Evolutionary conservation across 35 echinoderm and acorn worm species (phyloP).

Genomic region (Holothuria glaberrima): DNA sequence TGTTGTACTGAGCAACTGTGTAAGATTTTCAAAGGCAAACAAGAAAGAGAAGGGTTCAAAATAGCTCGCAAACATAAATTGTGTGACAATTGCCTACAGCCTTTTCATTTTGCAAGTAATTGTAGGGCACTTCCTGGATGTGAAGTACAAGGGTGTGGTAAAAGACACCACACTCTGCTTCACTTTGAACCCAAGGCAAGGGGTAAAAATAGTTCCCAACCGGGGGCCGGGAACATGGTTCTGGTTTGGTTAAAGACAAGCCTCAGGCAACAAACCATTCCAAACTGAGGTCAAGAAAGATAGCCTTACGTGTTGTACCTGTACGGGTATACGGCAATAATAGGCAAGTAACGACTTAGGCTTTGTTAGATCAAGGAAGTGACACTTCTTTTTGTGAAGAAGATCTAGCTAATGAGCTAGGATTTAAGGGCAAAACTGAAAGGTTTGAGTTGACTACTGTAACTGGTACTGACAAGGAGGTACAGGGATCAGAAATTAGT

Average conservation of each 20-base stretch:
- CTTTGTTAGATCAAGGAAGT: slow-evolving; percentile 54
- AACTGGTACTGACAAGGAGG: too few relatives aligned
- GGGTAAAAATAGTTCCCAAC: slow-evolving; percentile 2
- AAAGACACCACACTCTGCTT: slow-evolving; percentile 33
- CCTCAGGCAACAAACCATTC: too few relatives aligned
- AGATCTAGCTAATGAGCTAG: slow-evolving; percentile 14
- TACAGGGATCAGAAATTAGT: background rate
- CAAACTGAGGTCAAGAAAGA: too few relatives aligned
- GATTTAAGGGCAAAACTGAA: slow-evolving; percentile 13
- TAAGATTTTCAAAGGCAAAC: background rate
- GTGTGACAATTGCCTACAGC: slow-evolving; percentile 57
- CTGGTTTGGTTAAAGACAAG: too few relatives aligned
- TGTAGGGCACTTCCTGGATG: slow-evolving; percentile 13
- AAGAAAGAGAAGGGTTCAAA: slow-evolving; percentile 14
- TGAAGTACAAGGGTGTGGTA: slow-evolving; percentile 34
- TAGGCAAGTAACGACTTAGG: slow-evolving; percentile 27
- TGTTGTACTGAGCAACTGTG: slow-evolving; percentile 1
- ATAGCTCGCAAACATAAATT: slow-evolving; percentile 23
- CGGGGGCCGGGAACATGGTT: background rate
- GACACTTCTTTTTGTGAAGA: slow-evolving; percentile 48
- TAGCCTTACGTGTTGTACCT: too few relatives aligned
- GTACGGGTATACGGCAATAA: background rate
- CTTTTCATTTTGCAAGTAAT: slow-evolving; percentile 18
- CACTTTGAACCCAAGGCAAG: background rate
- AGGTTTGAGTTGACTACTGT: slow-evolving; percentile 18